A percentile compares a stretch with the other conserved stretches of the same genome.
These are phyloP conservation scores for Leptopilina myrica DNA, from an alignment of 2,888 invertebrate genomes.

Conservation along the genomic window DNA sequence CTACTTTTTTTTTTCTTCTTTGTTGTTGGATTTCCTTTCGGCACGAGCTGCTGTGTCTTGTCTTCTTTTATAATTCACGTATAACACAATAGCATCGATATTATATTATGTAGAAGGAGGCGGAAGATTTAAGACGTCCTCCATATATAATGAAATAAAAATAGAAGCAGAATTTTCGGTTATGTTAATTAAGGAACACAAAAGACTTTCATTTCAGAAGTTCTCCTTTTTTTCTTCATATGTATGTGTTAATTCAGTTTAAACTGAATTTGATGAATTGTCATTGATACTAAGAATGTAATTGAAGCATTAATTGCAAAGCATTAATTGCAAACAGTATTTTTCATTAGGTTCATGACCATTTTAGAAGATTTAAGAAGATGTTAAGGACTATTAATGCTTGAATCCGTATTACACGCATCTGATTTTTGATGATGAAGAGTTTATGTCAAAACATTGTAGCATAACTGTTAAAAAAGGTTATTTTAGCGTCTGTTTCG, in stretches of 20 bases:
- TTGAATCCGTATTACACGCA: no score
- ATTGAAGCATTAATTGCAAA: no score
- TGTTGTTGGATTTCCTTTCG: conserved; percentile 62
- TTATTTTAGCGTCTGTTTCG: no score
- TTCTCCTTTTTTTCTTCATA: not conserved
- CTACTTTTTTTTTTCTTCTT: conserved; percentile 43
- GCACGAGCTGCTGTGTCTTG: conserved; percentile 62
- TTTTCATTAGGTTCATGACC: no score
- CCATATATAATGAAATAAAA: conserved; percentile 30
- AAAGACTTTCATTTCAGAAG: conserved; percentile 9
- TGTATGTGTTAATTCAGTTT: not conserved
- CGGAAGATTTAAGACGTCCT: conserved; percentile 32
- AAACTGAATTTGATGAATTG: no score
- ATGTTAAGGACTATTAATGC: no score
- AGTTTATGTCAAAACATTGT: no score
- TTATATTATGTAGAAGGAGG: not conserved
- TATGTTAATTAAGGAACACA: conserved; percentile 33
- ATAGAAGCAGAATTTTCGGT: conserved; percentile 27
- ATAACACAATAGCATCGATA: conserved; percentile 58
- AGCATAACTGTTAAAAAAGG: no score
- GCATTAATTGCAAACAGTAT: no score
- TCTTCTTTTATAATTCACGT: conserved; percentile 49
- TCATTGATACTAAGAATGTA: no score
- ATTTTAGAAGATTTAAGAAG: no score
- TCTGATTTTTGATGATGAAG: no score